Evolutionary conservation across 2,797 vertebrate species (phyloP), one percentile per base, ranked within the genome.

Genomic region (Muscicapa striata): DNA sequence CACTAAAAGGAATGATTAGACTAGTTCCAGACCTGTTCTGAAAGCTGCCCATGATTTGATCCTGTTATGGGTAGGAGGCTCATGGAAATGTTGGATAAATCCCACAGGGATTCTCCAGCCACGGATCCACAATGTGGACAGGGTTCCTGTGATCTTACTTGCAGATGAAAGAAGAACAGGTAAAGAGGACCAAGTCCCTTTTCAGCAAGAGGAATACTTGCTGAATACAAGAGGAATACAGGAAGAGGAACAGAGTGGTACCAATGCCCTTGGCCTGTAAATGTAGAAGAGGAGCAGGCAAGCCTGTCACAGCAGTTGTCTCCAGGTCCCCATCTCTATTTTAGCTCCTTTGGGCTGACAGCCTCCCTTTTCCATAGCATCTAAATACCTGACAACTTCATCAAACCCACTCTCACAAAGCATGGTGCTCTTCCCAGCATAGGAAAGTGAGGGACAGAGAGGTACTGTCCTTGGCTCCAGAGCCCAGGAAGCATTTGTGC

Each of bases 121-220:
- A 55, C 0, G 57, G 38, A 70, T 7, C 32, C 55, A 66, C 55
- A 75, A 9, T 0, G 1, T 13, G 64, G 59, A 24, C 41, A 67
- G 15, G 1, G 1, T 17, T 94, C 82, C 54, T 19, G 26, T 29
- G 51, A 57, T n/a, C 46, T 45, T 23, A 38, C 43, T 11, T 72
- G 46, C 38, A 90, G 57, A 59, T 23, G 36, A 52, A 67, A 94
- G 87, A 64, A 85, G 62, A 84, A 68, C 18, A 94, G 92, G 86
- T 58, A 57, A 93, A 95, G 89, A 81, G 45, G 68, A 90, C 40
- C 29, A 20, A 94, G 86, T 69, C 81, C 30, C 68, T 94, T 89
- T 74, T 57, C 94, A 74, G 61, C 45, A 84, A 46, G 51, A 83
- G 58, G 32, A 78, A 68, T 7, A 32, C 26, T 54, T 63, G 63